phyloP scores from a whole-genome alignment of 2,888 invertebrate species.

The Metalampra italica region DNA sequence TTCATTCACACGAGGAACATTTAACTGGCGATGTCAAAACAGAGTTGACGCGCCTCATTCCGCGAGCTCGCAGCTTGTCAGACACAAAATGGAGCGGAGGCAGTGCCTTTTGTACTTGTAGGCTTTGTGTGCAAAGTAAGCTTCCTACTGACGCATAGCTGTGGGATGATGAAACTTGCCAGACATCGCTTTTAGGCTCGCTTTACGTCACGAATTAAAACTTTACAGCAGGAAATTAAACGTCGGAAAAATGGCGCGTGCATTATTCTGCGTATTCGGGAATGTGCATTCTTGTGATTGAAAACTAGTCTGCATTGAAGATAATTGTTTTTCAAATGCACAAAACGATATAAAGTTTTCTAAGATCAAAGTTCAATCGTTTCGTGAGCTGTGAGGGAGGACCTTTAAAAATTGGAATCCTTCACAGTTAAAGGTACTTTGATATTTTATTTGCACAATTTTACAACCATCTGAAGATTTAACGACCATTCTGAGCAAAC shows the following conservation, averaged over 20 bases:
- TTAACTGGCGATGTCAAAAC: slow-evolving; percentile 13
- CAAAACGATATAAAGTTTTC: too few relatives aligned
- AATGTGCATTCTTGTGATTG: background rate
- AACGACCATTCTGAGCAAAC: background rate
- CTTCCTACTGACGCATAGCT: slow-evolving; percentile 74
- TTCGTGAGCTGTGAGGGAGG: too few relatives aligned
- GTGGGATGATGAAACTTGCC: slow-evolving; percentile 76
- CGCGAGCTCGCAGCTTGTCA: slow-evolving; percentile 67
- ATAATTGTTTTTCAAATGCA: too few relatives aligned
- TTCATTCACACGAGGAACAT: slow-evolving; percentile 4
- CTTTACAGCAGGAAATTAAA: slow-evolving; percentile 74
- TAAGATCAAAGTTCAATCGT: too few relatives aligned
- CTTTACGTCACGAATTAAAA: slow-evolving; percentile 75
- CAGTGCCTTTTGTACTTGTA: slow-evolving; percentile 73
- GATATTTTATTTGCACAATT: too few relatives aligned
- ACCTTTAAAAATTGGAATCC: too few relatives aligned
- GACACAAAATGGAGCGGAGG: slow-evolving; percentile 71
- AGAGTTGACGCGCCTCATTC: slow-evolving; percentile 63
- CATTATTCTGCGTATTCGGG: slow-evolving; percentile 1
- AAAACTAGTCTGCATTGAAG: too few relatives aligned
- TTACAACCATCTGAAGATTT: too few relatives aligned
- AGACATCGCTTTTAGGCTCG: slow-evolving; percentile 74
- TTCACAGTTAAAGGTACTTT: too few relatives aligned
- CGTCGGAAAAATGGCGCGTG: slow-evolving; percentile 57
- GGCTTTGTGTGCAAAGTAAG: slow-evolving; percentile 76